These are phyloP conservation scores for Zaprionus vittiger DNA, from an alignment of 1,140 invertebrate genomes.

Conservation along the genomic window DNA sequence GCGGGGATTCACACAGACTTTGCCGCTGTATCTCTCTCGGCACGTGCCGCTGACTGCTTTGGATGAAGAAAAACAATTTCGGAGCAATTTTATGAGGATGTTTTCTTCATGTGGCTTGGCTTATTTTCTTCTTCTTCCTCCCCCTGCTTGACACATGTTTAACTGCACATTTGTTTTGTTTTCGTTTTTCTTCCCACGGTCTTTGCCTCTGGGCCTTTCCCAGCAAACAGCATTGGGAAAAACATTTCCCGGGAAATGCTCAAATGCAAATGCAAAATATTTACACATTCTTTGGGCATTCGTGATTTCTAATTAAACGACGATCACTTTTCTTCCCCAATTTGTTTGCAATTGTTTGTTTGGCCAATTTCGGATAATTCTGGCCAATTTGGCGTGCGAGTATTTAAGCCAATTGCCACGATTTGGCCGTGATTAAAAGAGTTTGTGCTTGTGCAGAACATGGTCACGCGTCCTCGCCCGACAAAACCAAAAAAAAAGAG, in stretches of 20 bases:
- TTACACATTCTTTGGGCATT: slow-evolving; percentile 61
- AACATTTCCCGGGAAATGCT: slow-evolving; percentile 69
- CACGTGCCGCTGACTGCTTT: slow-evolving; percentile 51
- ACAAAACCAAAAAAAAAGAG: background rate
- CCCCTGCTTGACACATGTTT: slow-evolving; percentile 34
- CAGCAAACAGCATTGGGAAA: slow-evolving; percentile 38
- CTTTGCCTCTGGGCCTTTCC: slow-evolving; percentile 1
- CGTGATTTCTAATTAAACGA: slow-evolving; percentile 38
- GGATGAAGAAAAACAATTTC: slow-evolving; percentile 37
- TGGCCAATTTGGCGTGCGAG: slow-evolving; percentile 9
- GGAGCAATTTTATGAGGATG: slow-evolving; percentile 53
- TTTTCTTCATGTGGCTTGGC: slow-evolving; percentile 32
- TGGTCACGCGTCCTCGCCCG: slow-evolving; percentile 59
- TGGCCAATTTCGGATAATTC: background rate
- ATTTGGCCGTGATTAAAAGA: slow-evolving; percentile 24
- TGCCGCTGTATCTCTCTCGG: slow-evolving; percentile 11
- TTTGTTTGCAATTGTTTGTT: slow-evolving; percentile 46
- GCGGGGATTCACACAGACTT: slow-evolving; percentile 42
- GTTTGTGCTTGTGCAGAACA: slow-evolving; percentile 39
- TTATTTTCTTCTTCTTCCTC: background rate
- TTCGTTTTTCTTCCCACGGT: slow-evolving; percentile 66
- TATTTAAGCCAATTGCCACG: slow-evolving; percentile 40
- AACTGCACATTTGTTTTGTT: slow-evolving; percentile 46
- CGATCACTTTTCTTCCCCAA: background rate
- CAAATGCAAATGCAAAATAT: slow-evolving; percentile 60